Evolutionary conservation across 2,888 invertebrate genomes (phyloP), one percentile per base, ranked within the genome.

Genomic region (Panzeria rudis): DNA sequence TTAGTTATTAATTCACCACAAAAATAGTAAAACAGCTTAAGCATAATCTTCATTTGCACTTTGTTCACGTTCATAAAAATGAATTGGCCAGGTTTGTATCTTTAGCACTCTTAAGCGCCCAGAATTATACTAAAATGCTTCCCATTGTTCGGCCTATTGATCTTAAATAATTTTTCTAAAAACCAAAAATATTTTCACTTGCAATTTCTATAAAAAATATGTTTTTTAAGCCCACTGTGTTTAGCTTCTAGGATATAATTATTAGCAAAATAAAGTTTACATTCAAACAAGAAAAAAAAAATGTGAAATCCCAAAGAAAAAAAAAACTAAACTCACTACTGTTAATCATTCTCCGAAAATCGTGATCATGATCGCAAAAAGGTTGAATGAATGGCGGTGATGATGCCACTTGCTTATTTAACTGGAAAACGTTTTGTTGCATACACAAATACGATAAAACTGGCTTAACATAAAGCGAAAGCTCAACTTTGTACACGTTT

Each of bases 311-410:
- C 20, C 6, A 38, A 47, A 11, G 50, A 11, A 2, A 6, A 20
- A 38, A 20, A 64, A 47, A 44, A 56, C 23, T 17, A 17, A 81
- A 54, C n/a, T 76, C 54, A 71, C 82, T 82, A 82, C 76, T 76
- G 82, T 82, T 82, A 82, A 82, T 82, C 69, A 76, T 64, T 56
- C 62, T 54, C 11, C 3, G 20, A 73, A 81, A 75, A 76, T 82
- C 82, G 82, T 82, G 82, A 82, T 76, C 76, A 76, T 82, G 82
- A 80, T 80, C 76, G 47, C 76, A 71, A 76, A 59, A 82, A 76
- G 76, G 54, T 76, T 76, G 76, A 35, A 7, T 35, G 35, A 32
- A n/a, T 7, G 32, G 68, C 38, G 68, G 5, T 76, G 76, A 76
- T 76, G 82, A 82, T 71, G 82, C 82, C 82, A 82, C 82, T 82